Percentiles rank a stretch among this genome's conserved stretches.
Conservation (phyloP, 2,113 vertebrate genomes). For the Cyprinodon tularosa region DNA sequence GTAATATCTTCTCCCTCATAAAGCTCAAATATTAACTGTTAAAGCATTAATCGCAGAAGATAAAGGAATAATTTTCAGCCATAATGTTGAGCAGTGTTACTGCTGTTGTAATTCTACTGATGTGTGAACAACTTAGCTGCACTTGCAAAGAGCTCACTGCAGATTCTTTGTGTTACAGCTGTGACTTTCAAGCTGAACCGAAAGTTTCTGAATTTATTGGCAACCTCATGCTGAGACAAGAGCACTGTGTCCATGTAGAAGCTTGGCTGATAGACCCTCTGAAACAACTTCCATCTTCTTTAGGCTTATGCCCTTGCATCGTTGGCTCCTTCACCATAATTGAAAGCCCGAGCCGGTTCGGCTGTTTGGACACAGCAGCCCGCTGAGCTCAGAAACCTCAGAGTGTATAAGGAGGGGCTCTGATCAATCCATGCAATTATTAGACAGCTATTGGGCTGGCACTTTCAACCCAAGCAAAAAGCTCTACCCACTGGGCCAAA, state of each 20-base stretch:
- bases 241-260: slow-evolving; percentile 26
- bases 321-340: slow-evolving; percentile 55
- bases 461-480: slow-evolving; percentile 43
- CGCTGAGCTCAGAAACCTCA: slow-evolving; percentile 59
- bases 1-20: slow-evolving; percentile 9
- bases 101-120: slow-evolving; percentile 23
- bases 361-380: slow-evolving; percentile 33
- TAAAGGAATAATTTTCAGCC: not conserved
- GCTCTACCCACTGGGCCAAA: slow-evolving; percentile 14
- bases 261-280: slow-evolving; percentile 55
- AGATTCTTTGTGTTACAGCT: slow-evolving; percentile 27
- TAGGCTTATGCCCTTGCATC: slow-evolving; percentile 36
- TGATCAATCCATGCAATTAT: slow-evolving; percentile 69
- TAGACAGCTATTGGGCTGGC: slow-evolving; percentile 49
- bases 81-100: slow-evolving; percentile 16
- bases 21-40: slow-evolving; percentile 9
- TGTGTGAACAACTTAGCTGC: slow-evolving; percentile 33
- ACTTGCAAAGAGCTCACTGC: slow-evolving; percentile 28
- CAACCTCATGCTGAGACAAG: slow-evolving; percentile 43
- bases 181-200: slow-evolving; percentile 40
- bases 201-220: slow-evolving; percentile 53
- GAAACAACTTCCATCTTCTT: slow-evolving; percentile 51
- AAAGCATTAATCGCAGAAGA: slow-evolving; percentile 15
- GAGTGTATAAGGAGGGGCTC: slow-evolving; percentile 39
- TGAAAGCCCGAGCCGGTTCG: slow-evolving; percentile 47